phyloP scores from a whole-genome alignment of 2,797 vertebrate species.

The Acrossocheilus fasciatus region DNA sequence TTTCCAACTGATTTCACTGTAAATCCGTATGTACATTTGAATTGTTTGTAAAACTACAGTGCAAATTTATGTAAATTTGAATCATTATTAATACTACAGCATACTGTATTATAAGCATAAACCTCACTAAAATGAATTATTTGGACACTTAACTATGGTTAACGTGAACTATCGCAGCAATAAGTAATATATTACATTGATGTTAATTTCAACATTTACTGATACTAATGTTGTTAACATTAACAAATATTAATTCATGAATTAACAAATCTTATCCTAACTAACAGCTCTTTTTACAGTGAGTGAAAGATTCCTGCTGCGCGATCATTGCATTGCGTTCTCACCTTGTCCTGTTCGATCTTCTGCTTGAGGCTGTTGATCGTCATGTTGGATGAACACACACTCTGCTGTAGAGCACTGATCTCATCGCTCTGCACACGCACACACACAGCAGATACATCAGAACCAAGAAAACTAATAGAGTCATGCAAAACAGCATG shows the following conservation, averaged over 20 bases:
- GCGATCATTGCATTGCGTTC: background rate
- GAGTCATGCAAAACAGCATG: background rate
- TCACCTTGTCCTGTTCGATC: slow-evolving; percentile 88
- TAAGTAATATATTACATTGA: too few relatives aligned
- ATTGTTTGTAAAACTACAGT: background rate
- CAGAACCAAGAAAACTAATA: background rate
- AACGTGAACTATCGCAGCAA: too few relatives aligned
- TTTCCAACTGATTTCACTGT: too few relatives aligned
- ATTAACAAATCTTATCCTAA: background rate
- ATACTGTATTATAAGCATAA: background rate
- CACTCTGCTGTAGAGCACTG: slow-evolving; percentile 77
- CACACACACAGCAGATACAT: background rate
- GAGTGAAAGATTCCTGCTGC: background rate
- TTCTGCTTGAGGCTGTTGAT: slow-evolving; percentile 84
- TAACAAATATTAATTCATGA: background rate
- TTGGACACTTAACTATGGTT: background rate
- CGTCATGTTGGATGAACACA: slow-evolving; percentile 74
- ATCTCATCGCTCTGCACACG: slow-evolving; percentile 70
- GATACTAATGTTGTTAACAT: background rate
- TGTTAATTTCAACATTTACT: too few relatives aligned
- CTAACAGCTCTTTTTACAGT: background rate
- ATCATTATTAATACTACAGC: background rate
- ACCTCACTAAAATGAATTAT: background rate
- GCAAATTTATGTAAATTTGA: too few relatives aligned
- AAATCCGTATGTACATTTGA: too few relatives aligned